Conservation (phyloP, 2,797 vertebrate species). For the Squalus acanthias region DNA sequence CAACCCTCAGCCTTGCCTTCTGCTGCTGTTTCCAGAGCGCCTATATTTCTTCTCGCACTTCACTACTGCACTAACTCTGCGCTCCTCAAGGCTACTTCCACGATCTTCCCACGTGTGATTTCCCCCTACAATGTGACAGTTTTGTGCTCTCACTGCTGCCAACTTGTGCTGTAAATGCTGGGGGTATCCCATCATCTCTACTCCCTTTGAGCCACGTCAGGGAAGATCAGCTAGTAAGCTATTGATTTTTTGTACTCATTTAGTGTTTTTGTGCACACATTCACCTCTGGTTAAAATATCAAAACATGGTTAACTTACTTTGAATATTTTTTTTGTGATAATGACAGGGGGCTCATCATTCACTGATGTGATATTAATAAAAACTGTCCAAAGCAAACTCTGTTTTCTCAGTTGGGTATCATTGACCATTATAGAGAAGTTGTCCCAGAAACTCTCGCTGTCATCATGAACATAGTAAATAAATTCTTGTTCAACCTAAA, state of each 20-base stretch:
- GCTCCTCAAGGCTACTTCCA: neutral
- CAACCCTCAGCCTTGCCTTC: neutral
- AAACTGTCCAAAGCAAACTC: constrained; percentile 66
- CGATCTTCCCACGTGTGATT: neutral
- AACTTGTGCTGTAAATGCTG: neutral
- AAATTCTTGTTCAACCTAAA: constrained; percentile 77
- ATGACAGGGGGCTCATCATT: constrained; percentile 79
- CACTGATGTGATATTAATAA: constrained; percentile 69
- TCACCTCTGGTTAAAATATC: constrained; percentile 39
- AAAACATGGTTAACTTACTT: constrained; percentile 64
- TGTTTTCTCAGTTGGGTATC: constrained; percentile 72
- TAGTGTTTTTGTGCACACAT: neutral
- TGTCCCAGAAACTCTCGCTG: constrained; percentile 70
- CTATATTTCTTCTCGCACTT: neutral
- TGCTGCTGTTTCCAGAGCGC: neutral
- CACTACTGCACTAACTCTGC: neutral
- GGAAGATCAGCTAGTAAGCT: constrained; percentile 43
- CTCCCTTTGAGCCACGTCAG: constrained; percentile 53
- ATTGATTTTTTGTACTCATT: neutral
- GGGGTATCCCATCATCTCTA: neutral
- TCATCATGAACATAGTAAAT: constrained; percentile 81
- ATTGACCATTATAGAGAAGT: constrained; percentile 74
- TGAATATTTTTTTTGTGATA: constrained; percentile 74
- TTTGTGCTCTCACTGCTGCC: neutral
- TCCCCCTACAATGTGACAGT: neutral